Base-by-base conservation (phyloP, 2,888 invertebrate genomes). In the Watsonalla cultraria region DNA sequence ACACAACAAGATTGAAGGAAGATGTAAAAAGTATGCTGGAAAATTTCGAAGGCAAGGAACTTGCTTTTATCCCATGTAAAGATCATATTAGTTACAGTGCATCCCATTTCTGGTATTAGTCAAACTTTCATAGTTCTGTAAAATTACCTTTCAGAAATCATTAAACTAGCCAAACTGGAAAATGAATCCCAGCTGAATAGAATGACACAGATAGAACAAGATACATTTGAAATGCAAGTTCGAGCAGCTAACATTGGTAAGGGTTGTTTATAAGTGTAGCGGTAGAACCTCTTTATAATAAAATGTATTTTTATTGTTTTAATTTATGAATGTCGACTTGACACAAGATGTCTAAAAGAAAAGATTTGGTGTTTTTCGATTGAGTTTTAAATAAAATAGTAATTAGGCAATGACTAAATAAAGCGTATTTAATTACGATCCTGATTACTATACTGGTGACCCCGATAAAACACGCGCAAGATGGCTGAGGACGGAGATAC, bases 11-110 rank as follows among this genome's bases (percentile, higher is more conserved):
- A 56, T 90, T 99, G 49, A 98, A 98, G 84, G 98, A 99, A 84
- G 99, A 98, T 87, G 96, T 99, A 0, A 97, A 97, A 82, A 98
- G 98, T 66, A 98, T 99, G 96, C 90, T 98, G 53, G 99, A 99
- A 82, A 99, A 99, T 85, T 99, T 98, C 85, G 96, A 96, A 92
- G 98, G 98, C 95, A 92, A 37, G 5, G 24, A 7, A 51, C 39
- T 33, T 37, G 34, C 47, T 5, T 35, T 0, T 37, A 24, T 24
- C 24, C 24, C 24, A 24, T 4, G 6, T 5, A 46, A 45, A 45
- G 45, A 11, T 14, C 35, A n/a, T n/a, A n/a, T n/a, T n/a, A n/a
- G n/a, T n/a, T n/a, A n/a, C n/a, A n/a, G n/a, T n/a, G n/a, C n/a
- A 46, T 54, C 51, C 37, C 39, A 24, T 39, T 47, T 54, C 45